Base-by-base conservation (phyloP, 2,888 invertebrate genomes). In the Laspeyria flexula region DNA sequence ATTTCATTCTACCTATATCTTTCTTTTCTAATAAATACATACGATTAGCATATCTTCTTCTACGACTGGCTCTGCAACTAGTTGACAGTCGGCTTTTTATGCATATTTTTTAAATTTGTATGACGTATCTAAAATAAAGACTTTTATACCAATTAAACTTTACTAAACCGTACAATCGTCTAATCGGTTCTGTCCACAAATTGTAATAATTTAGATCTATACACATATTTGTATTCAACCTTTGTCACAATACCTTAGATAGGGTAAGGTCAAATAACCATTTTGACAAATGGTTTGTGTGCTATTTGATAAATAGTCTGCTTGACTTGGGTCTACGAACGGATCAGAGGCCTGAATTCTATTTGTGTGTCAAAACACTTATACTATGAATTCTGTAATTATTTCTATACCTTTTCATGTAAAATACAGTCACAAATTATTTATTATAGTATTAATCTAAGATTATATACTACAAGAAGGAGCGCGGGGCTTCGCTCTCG, bases 181-280 rank as follows among this genome's bases (percentile, higher is more conserved):
- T 25, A 31, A 31, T 31, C 9, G 31, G 9, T 11, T 30, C 3
- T 30, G 30, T 30, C 11, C 11, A 30, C 33, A 15, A 6, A 13
- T 15, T 13, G 15, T 15, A 33, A 35, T 34, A 18, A 21, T 16
- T 35, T 1, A 23, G 18, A 11, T 23, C 12, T 13, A 9, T 5
- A n/a, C 12, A 30, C 43, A 45, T 13, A 64, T 66, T 66, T 51
- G 54, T 62, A 64, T 64, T 66, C 64, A 27, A 49, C 47, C 62
- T 47, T 47, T 38, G 57, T 54, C 44, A 30, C 35, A 11, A 50
- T 51, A 40, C 43, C 41, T 43, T 23, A 38, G 60, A 48, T 59
- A 39, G 16, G 16, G 13, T 54, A 46, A 47, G 47, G 15, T 34
- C 15, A 35, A 27, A 48, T 40, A 39, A 39, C 34, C 43, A 54